Evolutionary conservation across 2,797 vertebrate species (phyloP).

Genomic region (Neosalanx taihuensis): DNA sequence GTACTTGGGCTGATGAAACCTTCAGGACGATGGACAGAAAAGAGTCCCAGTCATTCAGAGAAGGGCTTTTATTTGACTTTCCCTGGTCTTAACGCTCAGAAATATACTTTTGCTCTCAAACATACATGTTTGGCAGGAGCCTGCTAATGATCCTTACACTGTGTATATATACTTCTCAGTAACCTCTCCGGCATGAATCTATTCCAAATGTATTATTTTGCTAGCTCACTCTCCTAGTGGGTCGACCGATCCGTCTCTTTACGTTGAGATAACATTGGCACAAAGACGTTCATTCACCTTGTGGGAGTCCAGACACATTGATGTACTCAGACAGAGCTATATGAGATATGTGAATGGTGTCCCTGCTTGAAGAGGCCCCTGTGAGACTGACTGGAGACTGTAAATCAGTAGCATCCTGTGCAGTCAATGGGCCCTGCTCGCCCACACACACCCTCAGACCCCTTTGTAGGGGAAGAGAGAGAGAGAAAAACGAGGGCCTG

Average conservation of each 20-base stretch:
- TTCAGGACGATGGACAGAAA: slow-evolving; percentile 44
- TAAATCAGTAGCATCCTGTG: slow-evolving; percentile 23
- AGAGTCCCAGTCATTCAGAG: slow-evolving; percentile 30
- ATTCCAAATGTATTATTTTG: slow-evolving; percentile 13
- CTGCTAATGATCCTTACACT: slow-evolving; percentile 27
- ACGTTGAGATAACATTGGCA: slow-evolving; percentile 7
- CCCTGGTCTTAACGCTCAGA: slow-evolving; percentile 25
- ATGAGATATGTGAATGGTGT: slow-evolving; percentile 24
- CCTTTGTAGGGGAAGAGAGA: slow-evolving; percentile 37
- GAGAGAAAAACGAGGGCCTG: slow-evolving; percentile 15
- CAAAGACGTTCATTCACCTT: slow-evolving; percentile 30
- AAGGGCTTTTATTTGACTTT: background rate
- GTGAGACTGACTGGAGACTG: slow-evolving; percentile 15
- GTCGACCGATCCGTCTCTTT: slow-evolving; percentile 6
- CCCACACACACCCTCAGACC: slow-evolving; percentile 22
- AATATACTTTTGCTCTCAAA: slow-evolving; percentile 35
- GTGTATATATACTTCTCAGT: slow-evolving; percentile 19
- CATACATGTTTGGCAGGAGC: slow-evolving; percentile 18
- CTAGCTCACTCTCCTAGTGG: slow-evolving; percentile 1
- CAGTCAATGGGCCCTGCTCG: slow-evolving; percentile 37
- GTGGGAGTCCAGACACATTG: slow-evolving; percentile 15
- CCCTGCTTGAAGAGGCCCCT: slow-evolving; percentile 24
- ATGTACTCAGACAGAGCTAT: slow-evolving; percentile 7
- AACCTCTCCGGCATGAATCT: background rate
- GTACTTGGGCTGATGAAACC: slow-evolving; percentile 42